A percentile compares a stretch with the other conserved stretches of the same genome.
These are phyloP conservation scores for Poeciliopsis paucimaculata DNA, from an alignment of 2,797 vertebrate genomes.

Conservation along the genomic window DNA sequence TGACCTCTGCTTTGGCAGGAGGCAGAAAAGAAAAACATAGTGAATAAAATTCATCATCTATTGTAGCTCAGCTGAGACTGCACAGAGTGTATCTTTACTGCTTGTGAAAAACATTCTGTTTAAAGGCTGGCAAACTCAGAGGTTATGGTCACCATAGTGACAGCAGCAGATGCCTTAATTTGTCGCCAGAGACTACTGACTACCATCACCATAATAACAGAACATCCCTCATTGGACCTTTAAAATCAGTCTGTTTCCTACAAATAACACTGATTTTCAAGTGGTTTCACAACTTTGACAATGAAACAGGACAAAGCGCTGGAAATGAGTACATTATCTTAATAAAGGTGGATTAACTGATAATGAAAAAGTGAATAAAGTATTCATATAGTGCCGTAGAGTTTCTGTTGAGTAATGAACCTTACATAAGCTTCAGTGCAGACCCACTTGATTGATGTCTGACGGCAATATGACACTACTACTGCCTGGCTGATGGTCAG, in stretches of 20 bases:
- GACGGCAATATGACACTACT: conserved; percentile 68
- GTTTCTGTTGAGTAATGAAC: conserved; percentile 64
- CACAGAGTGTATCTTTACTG: conserved; percentile 52
- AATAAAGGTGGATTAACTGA: conserved; percentile 21
- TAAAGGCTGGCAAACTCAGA: conserved; percentile 55
- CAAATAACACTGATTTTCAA: conserved; percentile 14
- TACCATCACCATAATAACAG: conserved; percentile 43
- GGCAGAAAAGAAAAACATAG: too few relatives aligned
- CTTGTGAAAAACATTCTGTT: conserved; percentile 45
- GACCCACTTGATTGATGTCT: conserved; percentile 56
- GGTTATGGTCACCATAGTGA: conserved; percentile 68
- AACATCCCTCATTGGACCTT: conserved; percentile 8
- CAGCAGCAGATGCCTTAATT: conserved; percentile 65
- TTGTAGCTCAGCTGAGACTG: conserved; percentile 6
- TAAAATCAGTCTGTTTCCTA: conserved; percentile 17
- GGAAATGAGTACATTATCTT: not conserved
- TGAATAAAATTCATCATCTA: not conserved
- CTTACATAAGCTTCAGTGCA: conserved; percentile 63
- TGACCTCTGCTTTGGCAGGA: not conserved
- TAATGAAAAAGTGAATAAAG: conserved; percentile 23
- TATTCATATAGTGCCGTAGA: conserved; percentile 14
- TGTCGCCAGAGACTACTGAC: conserved; percentile 20
- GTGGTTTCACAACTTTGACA: not conserved
- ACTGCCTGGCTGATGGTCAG: conserved; percentile 42
- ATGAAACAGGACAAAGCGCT: conserved; percentile 13